phyloP scores from a whole-genome alignment of 2,888 invertebrate genomes.

The Danaus chrysippus region DNA sequence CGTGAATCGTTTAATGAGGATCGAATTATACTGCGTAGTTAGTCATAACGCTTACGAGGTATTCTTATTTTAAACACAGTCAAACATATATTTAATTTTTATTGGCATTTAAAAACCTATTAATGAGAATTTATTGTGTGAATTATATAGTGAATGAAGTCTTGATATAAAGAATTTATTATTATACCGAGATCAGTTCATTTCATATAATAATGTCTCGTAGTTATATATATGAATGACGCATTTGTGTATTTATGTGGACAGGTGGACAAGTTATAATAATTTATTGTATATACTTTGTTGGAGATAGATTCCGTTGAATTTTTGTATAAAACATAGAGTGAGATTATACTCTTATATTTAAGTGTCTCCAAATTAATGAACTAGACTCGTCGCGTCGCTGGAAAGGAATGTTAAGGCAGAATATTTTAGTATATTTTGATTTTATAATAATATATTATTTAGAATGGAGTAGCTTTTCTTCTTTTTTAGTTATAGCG shows the following conservation, averaged over 20 bases:
- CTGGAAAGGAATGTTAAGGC: no score
- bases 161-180: neutral
- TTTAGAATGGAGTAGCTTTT: no score
- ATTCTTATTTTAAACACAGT: no score
- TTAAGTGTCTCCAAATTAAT: neutral
- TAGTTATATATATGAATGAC: conserved; percentile 31
- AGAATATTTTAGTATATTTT: no score
- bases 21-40: no score
- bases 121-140: neutral
- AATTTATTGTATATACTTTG: conserved; percentile 16
- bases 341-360: neutral
- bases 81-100: no score
- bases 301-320: neutral
- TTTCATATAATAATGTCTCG: neutral
- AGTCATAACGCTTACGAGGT: no score
- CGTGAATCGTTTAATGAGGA: no score
- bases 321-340: conserved; percentile 17
- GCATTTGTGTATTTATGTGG: conserved; percentile 42
- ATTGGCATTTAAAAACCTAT: no score
- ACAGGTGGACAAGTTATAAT: conserved; percentile 40
- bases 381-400: neutral
- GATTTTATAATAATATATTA: no score
- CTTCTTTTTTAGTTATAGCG: no score
- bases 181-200: neutral
- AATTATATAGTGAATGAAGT: neutral